Base-by-base conservation (phyloP, 2,888 invertebrate species). In the Hypena proboscidalis region DNA sequence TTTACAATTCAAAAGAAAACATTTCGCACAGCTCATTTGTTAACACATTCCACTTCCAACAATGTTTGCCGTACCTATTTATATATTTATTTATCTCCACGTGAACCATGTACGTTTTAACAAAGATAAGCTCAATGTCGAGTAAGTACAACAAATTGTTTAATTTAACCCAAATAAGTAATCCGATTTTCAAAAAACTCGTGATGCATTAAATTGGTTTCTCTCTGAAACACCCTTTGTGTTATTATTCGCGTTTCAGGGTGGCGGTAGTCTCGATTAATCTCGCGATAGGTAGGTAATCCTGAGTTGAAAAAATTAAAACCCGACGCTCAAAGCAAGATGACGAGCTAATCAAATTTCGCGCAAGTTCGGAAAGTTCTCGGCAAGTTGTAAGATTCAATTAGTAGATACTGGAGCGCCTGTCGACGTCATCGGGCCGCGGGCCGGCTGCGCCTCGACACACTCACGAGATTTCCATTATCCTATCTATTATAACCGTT, bases 261-360 rank as follows among this genome's bases (percentile, higher is more conserved):
- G n/a, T 41, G 60, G 49, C 50, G 44, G 59, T 60, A n/a, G 59
- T 55, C 55, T 56, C 70, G 62, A 70, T 72, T 71, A 63, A 73
- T 69, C 58, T 67, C 37, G 43, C 55, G 58, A 70, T 50, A 51
- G 55, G 49, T 66, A 68, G 56, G 65, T 76, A 74, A 69, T 67
- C 58, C 59, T 35, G 51, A 74, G 68, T 74, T 69, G 58, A 79
- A 81, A 82, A 82, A 82, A 77, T 70, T 67, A 72, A 73, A 77
- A 77, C 71, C 77, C 71, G 56, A 67, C 63, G 65, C 74, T 76
- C 70, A 71, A 75, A 76, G 78, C 79, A 77, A 79, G 81, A 85
- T 84, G 84, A 82, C 74, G 71, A 80, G 77, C 77, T 85, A 85
- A 88, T 88, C 83, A 83, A 84, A 84, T 85, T 85, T 82, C 70